Evolutionary conservation across 2,888 invertebrate species (phyloP).

Genomic region (Calameuta filiformis): DNA sequence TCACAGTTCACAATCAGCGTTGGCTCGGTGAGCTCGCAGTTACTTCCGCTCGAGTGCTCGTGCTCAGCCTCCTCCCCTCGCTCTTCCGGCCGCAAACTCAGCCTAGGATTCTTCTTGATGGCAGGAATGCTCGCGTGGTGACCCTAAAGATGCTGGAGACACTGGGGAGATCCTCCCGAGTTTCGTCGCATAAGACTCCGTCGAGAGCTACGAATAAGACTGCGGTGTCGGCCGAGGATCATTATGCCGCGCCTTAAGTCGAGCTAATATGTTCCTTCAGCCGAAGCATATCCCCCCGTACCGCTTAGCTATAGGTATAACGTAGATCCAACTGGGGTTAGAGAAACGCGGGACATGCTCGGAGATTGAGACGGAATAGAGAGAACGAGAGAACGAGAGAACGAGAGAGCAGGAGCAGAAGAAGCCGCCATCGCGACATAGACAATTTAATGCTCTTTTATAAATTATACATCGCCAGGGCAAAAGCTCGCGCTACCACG

Average conservation of each 20-base stretch:
- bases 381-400: too few relatives aligned
- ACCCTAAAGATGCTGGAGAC: background rate
- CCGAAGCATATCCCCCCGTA: slow-evolving; percentile 30
- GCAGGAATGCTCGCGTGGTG: too few relatives aligned
- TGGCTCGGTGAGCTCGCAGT: slow-evolving; percentile 55
- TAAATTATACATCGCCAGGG: slow-evolving; percentile 54
- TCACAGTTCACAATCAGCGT: slow-evolving; percentile 58
- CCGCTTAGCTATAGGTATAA: background rate
- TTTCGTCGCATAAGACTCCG: background rate
- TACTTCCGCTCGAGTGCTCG: slow-evolving; percentile 59
- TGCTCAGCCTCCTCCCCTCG: slow-evolving; percentile 26
- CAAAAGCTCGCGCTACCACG: background rate
- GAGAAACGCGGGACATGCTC: too few relatives aligned
- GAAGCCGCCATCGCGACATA: slow-evolving; percentile 46
- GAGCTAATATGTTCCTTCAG: slow-evolving; percentile 62
- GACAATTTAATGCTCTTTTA: slow-evolving; percentile 64
- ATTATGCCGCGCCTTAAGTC: slow-evolving; percentile 65
- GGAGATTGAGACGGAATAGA: too few relatives aligned
- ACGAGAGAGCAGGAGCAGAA: too few relatives aligned
- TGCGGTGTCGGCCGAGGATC: slow-evolving; percentile 55
- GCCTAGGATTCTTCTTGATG: too few relatives aligned
- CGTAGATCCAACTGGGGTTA: too few relatives aligned
- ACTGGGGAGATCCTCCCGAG: background rate
- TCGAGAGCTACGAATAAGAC: slow-evolving; percentile 43
- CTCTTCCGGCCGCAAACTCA: too few relatives aligned